Evolutionary conservation across 1,140 invertebrate species (phyloP).

Genomic region (Panulirus ornatus): DNA sequence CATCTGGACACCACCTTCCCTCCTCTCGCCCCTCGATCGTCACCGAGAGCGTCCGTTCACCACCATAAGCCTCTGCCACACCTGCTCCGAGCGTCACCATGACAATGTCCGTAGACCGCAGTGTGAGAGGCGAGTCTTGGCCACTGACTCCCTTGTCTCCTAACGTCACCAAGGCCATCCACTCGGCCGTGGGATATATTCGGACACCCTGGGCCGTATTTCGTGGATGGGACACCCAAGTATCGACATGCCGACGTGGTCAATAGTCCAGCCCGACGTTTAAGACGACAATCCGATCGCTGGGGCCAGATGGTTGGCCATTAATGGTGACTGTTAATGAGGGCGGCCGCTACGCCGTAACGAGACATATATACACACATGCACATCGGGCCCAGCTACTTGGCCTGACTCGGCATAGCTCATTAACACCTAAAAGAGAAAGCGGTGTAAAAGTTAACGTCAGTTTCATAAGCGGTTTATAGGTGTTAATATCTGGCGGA

Average conservation of each 20-base stretch:
- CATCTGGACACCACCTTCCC: neutral
- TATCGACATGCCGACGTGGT: constrained; percentile 39
- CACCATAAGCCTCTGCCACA: too few relatives aligned
- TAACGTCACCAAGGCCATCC: neutral
- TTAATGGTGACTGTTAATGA: constrained; percentile 69
- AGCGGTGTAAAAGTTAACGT: constrained; percentile 19
- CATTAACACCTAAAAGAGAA: constrained; percentile 36
- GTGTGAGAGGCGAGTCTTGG: too few relatives aligned
- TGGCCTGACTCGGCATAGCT: neutral
- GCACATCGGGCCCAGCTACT: neutral
- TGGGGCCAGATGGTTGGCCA: constrained; percentile 21
- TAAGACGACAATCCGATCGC: constrained; percentile 52
- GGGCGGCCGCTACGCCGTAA: neutral
- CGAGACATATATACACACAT: neutral
- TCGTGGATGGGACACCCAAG: constrained; percentile 42
- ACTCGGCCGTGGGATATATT: neutral
- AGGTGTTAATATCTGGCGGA: too few relatives aligned
- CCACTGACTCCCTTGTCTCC: neutral
- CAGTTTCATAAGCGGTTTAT: too few relatives aligned
- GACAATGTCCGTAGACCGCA: neutral
- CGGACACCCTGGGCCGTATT: constrained; percentile 27
- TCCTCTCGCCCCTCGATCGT: too few relatives aligned
- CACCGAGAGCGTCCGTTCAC: too few relatives aligned
- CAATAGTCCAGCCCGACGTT: constrained; percentile 29
- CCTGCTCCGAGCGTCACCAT: neutral